Percentiles rank a stretch among this genome's conserved stretches.
phyloP scores from a whole-genome alignment of 2,797 vertebrate species.

The Muscicapa comitata region DNA sequence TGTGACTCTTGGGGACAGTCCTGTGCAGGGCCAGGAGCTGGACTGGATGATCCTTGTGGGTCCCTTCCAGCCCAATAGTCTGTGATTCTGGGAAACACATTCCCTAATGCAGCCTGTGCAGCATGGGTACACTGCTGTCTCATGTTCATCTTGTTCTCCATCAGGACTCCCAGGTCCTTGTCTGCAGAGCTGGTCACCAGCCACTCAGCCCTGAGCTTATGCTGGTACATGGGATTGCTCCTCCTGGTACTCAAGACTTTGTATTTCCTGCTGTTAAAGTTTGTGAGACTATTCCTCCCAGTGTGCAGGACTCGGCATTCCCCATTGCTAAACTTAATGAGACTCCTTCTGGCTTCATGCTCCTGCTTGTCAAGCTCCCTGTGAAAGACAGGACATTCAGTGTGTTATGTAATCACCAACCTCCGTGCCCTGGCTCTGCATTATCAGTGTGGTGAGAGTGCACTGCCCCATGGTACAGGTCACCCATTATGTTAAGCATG shows the following conservation, averaged over 20 bases:
- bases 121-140: background rate
- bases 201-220: background rate
- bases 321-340: background rate
- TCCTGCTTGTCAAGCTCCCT: background rate
- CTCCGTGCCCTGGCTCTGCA: background rate
- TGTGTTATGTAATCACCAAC: background rate
- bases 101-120: background rate
- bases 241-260: background rate
- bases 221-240: background rate
- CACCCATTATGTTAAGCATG: background rate
- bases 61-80: background rate
- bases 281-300: background rate
- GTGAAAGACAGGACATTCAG: background rate
- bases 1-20: too few species aligned
- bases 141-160: background rate
- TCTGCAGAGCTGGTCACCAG: background rate
- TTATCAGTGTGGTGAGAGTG: background rate
- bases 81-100: background rate
- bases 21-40: background rate
- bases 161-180: background rate
- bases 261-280: background rate
- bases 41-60: too few species aligned
- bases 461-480: fast-evolving
- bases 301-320: fast-evolving
- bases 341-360: background rate